Base-by-base conservation (phyloP, 2,888 invertebrate species). In the Amiota mariae region DNA sequence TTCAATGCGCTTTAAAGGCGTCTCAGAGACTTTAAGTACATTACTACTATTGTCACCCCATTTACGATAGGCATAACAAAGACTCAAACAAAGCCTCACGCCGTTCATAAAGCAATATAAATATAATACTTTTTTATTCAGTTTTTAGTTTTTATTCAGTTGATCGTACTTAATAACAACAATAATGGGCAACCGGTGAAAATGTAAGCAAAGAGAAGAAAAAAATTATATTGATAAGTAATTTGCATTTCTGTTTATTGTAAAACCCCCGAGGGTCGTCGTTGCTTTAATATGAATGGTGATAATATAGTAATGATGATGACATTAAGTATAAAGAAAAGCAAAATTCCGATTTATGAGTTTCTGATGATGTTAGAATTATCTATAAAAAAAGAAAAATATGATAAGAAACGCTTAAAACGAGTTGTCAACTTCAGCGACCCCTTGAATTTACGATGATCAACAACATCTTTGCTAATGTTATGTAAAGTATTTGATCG, bases 331-430 rank as follows among this genome's bases (percentile, higher is more conserved):
- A 64, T 63, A 46, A n/a, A n/a, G 47, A 73, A 75, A 57, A 36
- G 12, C 56, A 47, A 76, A 74, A 76, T 75, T 73, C 79, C 85
- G 84, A 86, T 86, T 86, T 86, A 86, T 87, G 85, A 74, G 78
- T 78, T 85, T 86, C 81, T 87, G 85, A 86, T 87, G 86, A 86
- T 85, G 80, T 80, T 82, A 77, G 81, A 80, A 76, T 36, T 4
- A 74, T 15, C 56, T 78, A 80, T 81, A 77, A 78, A 76, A 78
- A 24, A 24, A 24, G 3, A 24, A 24, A 24, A 24, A 24, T n/a
- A 79, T 77, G 59, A 73, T 77, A 76, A 73, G 82, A 79, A 77
- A 78, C 74, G 76, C 75, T 74, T 72, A 70, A 12, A 24, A 20
- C 13, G n/a, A 36, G 36, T 8, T 11, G 36, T 63, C 61, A 63